Evolutionary conservation across 2,797 vertebrate species (phyloP).

Genomic region (Acanthis flammea): DNA sequence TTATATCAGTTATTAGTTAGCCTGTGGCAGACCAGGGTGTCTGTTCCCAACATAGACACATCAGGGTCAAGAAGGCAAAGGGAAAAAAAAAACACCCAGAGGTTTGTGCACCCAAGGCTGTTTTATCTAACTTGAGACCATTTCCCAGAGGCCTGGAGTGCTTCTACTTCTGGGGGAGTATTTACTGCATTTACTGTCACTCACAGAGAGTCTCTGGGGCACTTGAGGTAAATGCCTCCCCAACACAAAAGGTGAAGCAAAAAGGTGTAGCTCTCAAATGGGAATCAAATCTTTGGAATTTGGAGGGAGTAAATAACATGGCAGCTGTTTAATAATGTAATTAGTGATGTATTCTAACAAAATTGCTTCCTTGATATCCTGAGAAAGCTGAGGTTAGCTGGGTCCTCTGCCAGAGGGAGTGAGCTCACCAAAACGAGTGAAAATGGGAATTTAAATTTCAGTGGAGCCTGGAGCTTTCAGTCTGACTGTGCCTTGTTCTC

Average conservation of each 20-base stretch:
- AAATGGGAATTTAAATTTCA: not conserved
- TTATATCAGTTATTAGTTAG: not conserved
- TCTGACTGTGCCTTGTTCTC: not conserved
- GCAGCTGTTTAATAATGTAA: not conserved
- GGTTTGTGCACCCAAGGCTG: not conserved
- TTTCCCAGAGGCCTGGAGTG: not conserved
- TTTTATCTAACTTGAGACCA: not conserved
- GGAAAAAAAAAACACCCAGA: rapidly evolving
- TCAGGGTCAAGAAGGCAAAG: not conserved
- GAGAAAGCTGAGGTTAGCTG: not conserved
- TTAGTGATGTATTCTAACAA: not conserved
- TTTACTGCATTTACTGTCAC: not conserved
- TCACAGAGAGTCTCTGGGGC: not conserved
- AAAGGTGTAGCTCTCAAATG: not conserved
- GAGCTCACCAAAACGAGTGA: not conserved
- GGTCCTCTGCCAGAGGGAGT: not conserved
- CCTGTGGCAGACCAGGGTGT: not conserved
- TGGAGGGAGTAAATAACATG: not conserved
- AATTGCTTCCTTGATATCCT: not conserved
- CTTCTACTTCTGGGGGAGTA: not conserved
- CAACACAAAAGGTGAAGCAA: not conserved
- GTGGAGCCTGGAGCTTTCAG: not conserved
- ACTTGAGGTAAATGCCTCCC: not conserved
- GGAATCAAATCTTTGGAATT: not conserved
- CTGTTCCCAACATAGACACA: not conserved